Evolutionary conservation across 2,113 vertebrate genomes (phyloP).

Genomic region (Muntiacus reevesi): DNA sequence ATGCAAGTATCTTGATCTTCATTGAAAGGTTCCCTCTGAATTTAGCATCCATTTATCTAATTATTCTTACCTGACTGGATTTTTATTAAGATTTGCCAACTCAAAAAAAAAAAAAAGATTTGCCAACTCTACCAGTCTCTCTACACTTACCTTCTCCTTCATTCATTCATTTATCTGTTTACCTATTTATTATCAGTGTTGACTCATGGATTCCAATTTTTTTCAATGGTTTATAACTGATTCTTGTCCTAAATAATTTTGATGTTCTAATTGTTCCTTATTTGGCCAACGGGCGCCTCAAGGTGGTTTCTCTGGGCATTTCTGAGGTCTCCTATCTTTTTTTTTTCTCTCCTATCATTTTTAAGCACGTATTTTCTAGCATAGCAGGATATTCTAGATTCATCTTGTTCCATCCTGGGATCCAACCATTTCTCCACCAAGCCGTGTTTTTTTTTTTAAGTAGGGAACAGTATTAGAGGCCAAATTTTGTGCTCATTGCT

Average conservation of each 20-base stretch:
- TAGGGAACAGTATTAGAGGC: neutral
- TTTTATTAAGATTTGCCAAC: neutral
- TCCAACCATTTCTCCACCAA: neutral
- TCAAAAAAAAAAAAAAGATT: neutral
- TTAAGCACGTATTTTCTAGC: neutral
- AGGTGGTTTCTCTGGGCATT: neutral
- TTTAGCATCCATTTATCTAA: neutral
- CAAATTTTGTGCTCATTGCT: neutral
- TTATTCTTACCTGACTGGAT: neutral
- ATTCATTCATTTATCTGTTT: neutral
- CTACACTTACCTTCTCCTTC: neutral
- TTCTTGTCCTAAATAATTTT: neutral
- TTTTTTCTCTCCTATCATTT: neutral
- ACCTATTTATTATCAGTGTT: neutral
- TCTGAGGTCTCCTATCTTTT: neutral
- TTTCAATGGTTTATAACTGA: neutral
- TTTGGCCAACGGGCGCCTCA: neutral
- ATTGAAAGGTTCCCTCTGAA: neutral
- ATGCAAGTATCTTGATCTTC: neutral
- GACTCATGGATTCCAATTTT: neutral
- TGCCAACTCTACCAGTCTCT: neutral
- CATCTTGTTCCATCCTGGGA: neutral
- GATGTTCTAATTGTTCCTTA: neutral
- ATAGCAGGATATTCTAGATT: neutral
- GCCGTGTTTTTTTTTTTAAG: neutral